Base-by-base conservation (phyloP, 1,140 invertebrate species). In the Aricia agestis region DNA sequence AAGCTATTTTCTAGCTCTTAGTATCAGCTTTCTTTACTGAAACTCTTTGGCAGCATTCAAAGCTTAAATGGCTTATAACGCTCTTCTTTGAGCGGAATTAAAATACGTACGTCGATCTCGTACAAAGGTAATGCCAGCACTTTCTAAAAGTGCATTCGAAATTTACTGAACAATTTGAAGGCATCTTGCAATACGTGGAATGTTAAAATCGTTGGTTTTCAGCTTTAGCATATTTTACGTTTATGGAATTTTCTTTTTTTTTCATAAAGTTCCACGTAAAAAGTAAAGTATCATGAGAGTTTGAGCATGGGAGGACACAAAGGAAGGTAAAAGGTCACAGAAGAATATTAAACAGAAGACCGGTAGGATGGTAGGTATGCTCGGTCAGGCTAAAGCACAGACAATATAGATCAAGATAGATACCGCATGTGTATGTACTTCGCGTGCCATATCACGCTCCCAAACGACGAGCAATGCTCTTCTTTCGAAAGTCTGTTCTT, bases 81-180 rank as follows among this genome's bases (percentile, higher is more conserved):
- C 45, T 52, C 45, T 0, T 52, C 45, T 52, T 52, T 52, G 45
- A 52, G 45, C 45, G 45, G 45, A 52, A 52, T 52, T 52, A 52
- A 52, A 52, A 52, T 52, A 52, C 45, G 45, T 52, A 52, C 45
- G 45, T 52, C 45, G 45, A 52, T 52, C 45, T 52, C 41, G 41
- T 11, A 52, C 45, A 52, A 52, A 52, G 45, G 45, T 52, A 52
- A 52, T 15, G 45, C 45, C 45, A 13, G 45, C 45, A 52, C 45
- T 52, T 52, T 52, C 7, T 52, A 15, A 11, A 52, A 52, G 45
- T 52, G 45, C 45, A 52, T 52, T 52, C 45, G 45, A 36, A 36
- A 7, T 52, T 52, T 52, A 52, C 45, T 52, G 9, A 15, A 52
- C 45, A 52, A 52, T 52, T 52, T 52, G 45, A 52, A 52, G 45